Percentiles rank a stretch among this genome's conserved stretches.
phyloP scores from a whole-genome alignment of 1,140 invertebrate genomes.

The Zeugodacus cucurbitae region DNA sequence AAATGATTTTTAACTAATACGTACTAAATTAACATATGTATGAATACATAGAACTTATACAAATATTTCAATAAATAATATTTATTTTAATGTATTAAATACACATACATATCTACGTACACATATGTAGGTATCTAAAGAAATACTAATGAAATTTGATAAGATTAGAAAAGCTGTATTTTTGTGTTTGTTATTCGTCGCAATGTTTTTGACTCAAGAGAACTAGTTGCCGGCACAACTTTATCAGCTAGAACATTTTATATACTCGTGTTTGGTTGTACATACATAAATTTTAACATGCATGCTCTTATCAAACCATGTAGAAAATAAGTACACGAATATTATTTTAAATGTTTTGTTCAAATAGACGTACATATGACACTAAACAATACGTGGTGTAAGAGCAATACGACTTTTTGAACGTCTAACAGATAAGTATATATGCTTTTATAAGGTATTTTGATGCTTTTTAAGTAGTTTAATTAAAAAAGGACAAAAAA shows the following conservation, averaged over 20 bases:
- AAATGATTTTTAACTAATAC: neutral
- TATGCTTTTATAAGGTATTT: too few species aligned
- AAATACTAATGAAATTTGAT: neutral
- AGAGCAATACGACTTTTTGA: too few species aligned
- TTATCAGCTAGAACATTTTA: neutral
- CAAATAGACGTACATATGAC: too few species aligned
- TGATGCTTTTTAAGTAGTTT: too few species aligned
- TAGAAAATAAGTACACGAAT: neutral
- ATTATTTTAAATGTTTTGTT: neutral
- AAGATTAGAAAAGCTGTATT: neutral
- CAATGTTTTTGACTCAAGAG: neutral
- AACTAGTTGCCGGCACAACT: neutral
- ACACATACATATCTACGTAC: neutral
- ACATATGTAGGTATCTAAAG: neutral
- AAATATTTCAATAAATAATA: too few species aligned
- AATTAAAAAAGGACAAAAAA: too few species aligned
- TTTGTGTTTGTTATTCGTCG: neutral
- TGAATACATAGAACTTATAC: neutral
- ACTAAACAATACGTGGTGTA: too few species aligned
- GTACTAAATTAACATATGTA: neutral
- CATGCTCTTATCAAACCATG: neutral
- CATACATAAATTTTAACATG: neutral
- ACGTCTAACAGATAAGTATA: too few species aligned
- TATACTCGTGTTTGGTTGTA: neutral
- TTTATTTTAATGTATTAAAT: neutral